Evolutionary conservation across 2,797 vertebrate genomes (phyloP), one percentile per base, ranked within the genome.

Genomic region (Urocyon cinereoargenteus): DNA sequence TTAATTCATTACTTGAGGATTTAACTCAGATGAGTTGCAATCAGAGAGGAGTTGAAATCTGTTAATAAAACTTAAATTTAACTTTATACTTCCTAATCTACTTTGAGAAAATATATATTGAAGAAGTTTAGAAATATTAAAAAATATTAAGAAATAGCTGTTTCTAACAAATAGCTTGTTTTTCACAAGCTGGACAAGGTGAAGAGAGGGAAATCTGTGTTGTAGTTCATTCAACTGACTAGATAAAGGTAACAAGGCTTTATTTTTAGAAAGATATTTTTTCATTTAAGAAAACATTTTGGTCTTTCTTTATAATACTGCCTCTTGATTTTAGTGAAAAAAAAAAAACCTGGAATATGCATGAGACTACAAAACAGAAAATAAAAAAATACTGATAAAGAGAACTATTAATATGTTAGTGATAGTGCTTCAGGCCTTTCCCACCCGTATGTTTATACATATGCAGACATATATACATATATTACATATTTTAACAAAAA

Each of bases 351-450:
- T 85, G 77, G 51, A 83, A 77, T 85, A 21, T 57, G 26, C 19
- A 73, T 64, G 14, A 82, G 88, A 75, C 2, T 78, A 78, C 26
- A 86, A 91, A 94, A 24, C 31, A 77, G 28, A 94, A 91, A 94
- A 81, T 59, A 90, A 87, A 91, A 91, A 93, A 93, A 5, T 34
- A 81, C 10, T 13, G 91, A 12, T 45, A 57, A 6, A 62, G 64
- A 91, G 78, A 95, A 84, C 11, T 62, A 92, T 82, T 75, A 93
- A 72, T 72, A 90, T 92, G 96, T 96, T 93, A 79, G 66, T 75
- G 6, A 26, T 57, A 73, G 40, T 18, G 95, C 96, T 82, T 40
- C 51, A 13, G 16, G 26, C 4, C 89, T 91, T 92, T 18, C 15
- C 86, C 24, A 90, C 13, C 22, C 81, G 26, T 36, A 40, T 49